Conservation (phyloP, 2,888 invertebrate genomes). For the Tachina lurida region DNA sequence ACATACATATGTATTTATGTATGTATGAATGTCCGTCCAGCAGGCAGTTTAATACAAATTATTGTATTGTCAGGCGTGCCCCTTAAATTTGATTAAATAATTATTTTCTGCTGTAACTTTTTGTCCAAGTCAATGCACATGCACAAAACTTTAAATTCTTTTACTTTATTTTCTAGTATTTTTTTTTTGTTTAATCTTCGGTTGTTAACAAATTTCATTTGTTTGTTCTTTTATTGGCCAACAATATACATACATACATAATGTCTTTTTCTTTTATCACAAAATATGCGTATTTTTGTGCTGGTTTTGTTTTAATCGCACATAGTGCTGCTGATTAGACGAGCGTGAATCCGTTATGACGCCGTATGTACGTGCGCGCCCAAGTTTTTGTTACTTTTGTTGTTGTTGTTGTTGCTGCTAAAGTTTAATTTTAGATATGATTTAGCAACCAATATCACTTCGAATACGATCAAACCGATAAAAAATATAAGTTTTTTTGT, state of each 20-base stretch:
- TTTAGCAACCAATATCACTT: constrained; percentile 49
- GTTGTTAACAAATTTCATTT: background rate
- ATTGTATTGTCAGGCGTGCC: background rate
- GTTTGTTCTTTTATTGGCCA: background rate
- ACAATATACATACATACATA: too few species aligned
- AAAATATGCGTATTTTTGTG: constrained; percentile 12
- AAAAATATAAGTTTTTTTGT: constrained; percentile 23
- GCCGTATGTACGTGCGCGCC: background rate
- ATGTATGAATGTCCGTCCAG: background rate
- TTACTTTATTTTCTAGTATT: background rate
- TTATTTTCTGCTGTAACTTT: background rate
- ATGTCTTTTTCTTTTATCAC: background rate
- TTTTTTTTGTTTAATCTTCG: background rate
- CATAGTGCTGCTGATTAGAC: background rate
- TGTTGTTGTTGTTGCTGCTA: constrained; percentile 19
- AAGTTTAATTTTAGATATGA: constrained; percentile 67
- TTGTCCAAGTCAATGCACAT: background rate
- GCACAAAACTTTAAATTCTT: background rate
- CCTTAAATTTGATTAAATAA: background rate
- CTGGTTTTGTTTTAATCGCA: background rate
- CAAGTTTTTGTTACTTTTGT: background rate
- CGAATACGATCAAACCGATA: constrained; percentile 50
- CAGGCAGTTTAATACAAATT: background rate
- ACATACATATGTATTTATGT: background rate
- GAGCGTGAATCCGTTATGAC: constrained; percentile 1